A percentile compares a stretch with the other conserved stretches of the same genome.
Evolutionary conservation across 2,797 vertebrate genomes (phyloP).

Genomic region (Xenopus petersii): DNA sequence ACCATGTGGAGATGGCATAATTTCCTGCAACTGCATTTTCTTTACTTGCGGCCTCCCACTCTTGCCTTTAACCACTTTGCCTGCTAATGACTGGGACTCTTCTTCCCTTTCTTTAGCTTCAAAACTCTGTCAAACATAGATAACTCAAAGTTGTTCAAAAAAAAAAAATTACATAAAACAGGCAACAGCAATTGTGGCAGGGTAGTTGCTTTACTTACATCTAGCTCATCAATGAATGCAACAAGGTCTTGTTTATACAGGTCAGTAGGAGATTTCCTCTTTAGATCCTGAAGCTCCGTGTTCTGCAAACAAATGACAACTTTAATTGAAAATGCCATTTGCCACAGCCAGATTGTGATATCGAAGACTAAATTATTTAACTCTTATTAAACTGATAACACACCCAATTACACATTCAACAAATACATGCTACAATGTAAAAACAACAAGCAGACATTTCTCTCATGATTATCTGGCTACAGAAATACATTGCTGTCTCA

Average conservation of each 20-base stretch:
- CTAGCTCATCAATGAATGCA: conserved; percentile 83
- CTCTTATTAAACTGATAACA: no score
- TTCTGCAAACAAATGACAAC: conserved; percentile 54
- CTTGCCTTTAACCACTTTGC: conserved; percentile 68
- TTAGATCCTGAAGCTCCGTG: conserved; percentile 77
- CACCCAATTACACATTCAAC: no score
- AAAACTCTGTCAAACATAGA: conserved; percentile 43
- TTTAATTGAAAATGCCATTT: no score
- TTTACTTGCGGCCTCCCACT: conserved; percentile 68
- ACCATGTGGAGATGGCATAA: conserved; percentile 83
- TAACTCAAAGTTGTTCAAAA: no score
- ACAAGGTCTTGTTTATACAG: conserved; percentile 90
- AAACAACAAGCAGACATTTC: no score
- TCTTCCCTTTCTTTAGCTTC: conserved; percentile 79
- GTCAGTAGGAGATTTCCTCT: conserved; percentile 74
- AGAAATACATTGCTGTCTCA: no score
- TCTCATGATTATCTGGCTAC: no score
- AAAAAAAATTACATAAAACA: no score
- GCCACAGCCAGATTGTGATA: no score
- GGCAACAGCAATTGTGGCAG: no score
- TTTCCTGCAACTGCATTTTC: conserved; percentile 77
- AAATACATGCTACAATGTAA: no score
- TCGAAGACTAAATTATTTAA: no score
- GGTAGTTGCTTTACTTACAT: conserved; percentile 60
- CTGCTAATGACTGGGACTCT: conserved; percentile 51